A percentile compares a stretch with the other conserved stretches of the same genome.
phyloP scores from a whole-genome alignment of 2,113 vertebrate species.

The Dolichallabes microphthalmus region DNA sequence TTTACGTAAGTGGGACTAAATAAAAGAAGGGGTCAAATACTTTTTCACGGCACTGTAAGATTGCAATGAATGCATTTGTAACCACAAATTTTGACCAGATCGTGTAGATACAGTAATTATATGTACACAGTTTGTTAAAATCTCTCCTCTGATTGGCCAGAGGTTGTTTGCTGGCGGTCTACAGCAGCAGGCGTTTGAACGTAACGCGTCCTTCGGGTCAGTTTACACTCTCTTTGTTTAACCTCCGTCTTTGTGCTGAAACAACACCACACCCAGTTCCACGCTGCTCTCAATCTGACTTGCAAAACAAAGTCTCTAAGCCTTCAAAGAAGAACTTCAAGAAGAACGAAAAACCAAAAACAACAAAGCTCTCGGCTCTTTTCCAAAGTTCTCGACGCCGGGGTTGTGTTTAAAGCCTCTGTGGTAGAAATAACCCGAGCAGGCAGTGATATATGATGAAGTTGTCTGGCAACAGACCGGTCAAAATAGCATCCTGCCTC shows the following conservation, averaged over 20 bases:
- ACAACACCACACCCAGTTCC: neutral
- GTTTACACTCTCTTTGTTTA: too few species aligned
- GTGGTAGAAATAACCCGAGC: conserved; percentile 18
- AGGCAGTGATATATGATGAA: conserved; percentile 17
- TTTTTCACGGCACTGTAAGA: too few species aligned
- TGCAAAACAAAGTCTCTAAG: neutral
- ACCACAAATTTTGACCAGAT: neutral
- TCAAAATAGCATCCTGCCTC: conserved; percentile 31
- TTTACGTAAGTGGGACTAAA: too few species aligned
- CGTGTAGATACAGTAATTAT: neutral
- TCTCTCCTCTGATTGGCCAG: neutral
- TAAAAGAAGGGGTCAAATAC: too few species aligned
- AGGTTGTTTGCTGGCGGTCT: neutral
- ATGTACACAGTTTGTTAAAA: neutral
- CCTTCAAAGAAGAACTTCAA: neutral
- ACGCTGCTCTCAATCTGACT: neutral
- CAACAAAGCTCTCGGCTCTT: neutral
- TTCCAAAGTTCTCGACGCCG: neutral
- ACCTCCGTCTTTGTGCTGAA: neutral
- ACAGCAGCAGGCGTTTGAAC: neutral
- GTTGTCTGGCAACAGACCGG: conserved; percentile 22
- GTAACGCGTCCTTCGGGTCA: neutral
- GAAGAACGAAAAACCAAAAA: neutral
- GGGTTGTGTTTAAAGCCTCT: neutral
- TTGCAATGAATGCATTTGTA: neutral